phyloP scores from a whole-genome alignment of 2,888 invertebrate species.

The Hyles lineata region DNA sequence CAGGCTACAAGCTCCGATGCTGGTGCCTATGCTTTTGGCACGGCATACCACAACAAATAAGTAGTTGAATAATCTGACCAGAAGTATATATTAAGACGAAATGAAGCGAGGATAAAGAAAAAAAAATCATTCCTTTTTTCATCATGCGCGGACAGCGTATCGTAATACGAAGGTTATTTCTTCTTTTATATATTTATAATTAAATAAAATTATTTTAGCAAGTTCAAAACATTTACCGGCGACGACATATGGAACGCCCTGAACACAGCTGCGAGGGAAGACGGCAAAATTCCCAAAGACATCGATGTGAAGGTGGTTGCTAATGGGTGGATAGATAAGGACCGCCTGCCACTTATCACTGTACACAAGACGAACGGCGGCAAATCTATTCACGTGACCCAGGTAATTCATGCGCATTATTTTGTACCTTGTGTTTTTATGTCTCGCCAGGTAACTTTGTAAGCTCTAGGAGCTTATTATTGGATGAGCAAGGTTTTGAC shows the following conservation, averaged over 20 bases:
- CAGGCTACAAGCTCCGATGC: too few species aligned
- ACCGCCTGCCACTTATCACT: constrained; percentile 90
- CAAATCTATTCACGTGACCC: constrained; percentile 86
- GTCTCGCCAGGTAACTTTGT: not conserved
- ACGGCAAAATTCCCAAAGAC: constrained; percentile 76
- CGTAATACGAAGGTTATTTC: too few species aligned
- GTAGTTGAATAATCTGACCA: too few species aligned
- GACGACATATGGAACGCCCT: constrained; percentile 92
- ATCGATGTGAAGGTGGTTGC: constrained; percentile 89
- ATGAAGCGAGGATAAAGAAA: too few species aligned
- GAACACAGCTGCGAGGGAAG: constrained; percentile 87
- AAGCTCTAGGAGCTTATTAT: too few species aligned
- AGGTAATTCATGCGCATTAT: constrained; percentile 57
- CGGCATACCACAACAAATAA: too few species aligned
- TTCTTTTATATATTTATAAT: too few species aligned
- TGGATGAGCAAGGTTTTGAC: too few species aligned
- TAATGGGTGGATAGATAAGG: constrained; percentile 92
- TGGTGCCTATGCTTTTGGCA: too few species aligned
- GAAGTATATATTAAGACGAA: too few species aligned
- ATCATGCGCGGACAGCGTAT: too few species aligned
- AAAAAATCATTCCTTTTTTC: too few species aligned
- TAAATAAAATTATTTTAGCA: constrained; percentile 64
- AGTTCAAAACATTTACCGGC: constrained; percentile 90
- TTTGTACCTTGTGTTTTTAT: constrained; percentile 58
- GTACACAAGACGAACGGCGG: constrained; percentile 88